A percentile compares a stretch with the other conserved stretches of the same genome.
phyloP scores from a whole-genome alignment of 2,888 invertebrate species.

The Cerastis leucographa region DNA sequence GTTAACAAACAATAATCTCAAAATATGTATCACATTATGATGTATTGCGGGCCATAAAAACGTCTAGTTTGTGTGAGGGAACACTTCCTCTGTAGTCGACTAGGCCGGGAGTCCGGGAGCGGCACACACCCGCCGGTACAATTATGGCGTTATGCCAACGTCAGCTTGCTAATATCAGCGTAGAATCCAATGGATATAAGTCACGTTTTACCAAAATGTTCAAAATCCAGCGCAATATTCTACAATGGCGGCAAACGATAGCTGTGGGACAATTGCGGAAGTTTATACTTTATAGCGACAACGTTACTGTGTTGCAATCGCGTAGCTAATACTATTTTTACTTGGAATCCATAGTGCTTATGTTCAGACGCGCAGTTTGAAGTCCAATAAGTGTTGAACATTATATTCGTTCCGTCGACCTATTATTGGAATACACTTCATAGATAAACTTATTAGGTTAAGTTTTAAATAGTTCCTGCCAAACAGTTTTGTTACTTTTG shows the following conservation, averaged over 20 bases:
- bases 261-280: slow-evolving; percentile 75
- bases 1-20: slow-evolving; percentile 45
- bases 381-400: slow-evolving; percentile 35
- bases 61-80: slow-evolving; percentile 76
- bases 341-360: slow-evolving; percentile 29
- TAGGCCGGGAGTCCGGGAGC: slow-evolving; percentile 77
- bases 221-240: slow-evolving; percentile 77
- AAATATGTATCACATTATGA: slow-evolving; percentile 72
- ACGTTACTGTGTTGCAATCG: slow-evolving; percentile 69
- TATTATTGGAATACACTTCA: background rate
- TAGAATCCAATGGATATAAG: slow-evolving; percentile 79
- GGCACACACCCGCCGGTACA: slow-evolving; percentile 74
- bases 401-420: slow-evolving; percentile 16
- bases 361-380: slow-evolving; percentile 24
- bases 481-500: background rate
- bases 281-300: slow-evolving; percentile 76
- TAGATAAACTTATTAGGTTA: background rate
- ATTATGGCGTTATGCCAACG: slow-evolving; percentile 86
- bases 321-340: slow-evolving; percentile 51
- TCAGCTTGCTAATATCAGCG: slow-evolving; percentile 81
- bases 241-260: slow-evolving; percentile 74
- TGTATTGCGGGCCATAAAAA: slow-evolving; percentile 79
- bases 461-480: slow-evolving; percentile 1
- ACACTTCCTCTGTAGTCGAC: slow-evolving; percentile 77
- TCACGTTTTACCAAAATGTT: slow-evolving; percentile 83